A percentile compares a stretch with the other conserved stretches of the same genome.
phyloP scores from a whole-genome alignment of 2,888 invertebrate species.

The Leucoma salicis region DNA sequence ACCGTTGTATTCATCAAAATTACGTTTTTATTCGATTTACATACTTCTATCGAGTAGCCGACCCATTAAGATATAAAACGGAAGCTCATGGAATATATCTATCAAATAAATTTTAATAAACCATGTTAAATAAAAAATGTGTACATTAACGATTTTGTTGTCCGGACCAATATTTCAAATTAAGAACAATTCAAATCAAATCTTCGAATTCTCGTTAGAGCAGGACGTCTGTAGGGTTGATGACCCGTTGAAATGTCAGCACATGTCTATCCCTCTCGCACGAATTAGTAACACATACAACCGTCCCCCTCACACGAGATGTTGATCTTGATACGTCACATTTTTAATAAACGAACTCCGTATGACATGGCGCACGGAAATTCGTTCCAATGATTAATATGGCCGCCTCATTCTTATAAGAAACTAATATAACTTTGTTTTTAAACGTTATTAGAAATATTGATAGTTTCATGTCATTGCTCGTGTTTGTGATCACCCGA shows the following conservation, averaged over 20 bases:
- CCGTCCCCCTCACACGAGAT: slow-evolving; percentile 67
- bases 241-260: slow-evolving; percentile 81
- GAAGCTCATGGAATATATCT: slow-evolving; percentile 60
- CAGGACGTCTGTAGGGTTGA: slow-evolving; percentile 79
- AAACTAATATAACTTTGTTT: slow-evolving; percentile 78
- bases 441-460: slow-evolving; percentile 81
- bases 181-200: slow-evolving; percentile 82
- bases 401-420: slow-evolving; percentile 66
- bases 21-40: slow-evolving; percentile 57
- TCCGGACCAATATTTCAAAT: slow-evolving; percentile 75
- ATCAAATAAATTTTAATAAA: slow-evolving; percentile 69
- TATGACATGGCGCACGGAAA: slow-evolving; percentile 80
- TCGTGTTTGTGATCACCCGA: slow-evolving; percentile 74
- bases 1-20: slow-evolving; percentile 55
- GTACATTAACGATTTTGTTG: slow-evolving; percentile 53
- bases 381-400: slow-evolving; percentile 82
- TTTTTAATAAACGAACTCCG: slow-evolving; percentile 81
- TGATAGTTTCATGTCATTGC: slow-evolving; percentile 81
- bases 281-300: slow-evolving; percentile 44
- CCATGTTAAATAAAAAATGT: slow-evolving; percentile 50
- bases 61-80: slow-evolving; percentile 68
- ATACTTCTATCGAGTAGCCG: slow-evolving; percentile 50
- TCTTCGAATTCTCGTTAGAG: slow-evolving; percentile 81
- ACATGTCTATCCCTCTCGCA: slow-evolving; percentile 62
- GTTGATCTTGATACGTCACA: slow-evolving; percentile 83